Percentiles rank a stretch among this genome's conserved stretches.
phyloP scores from a whole-genome alignment of 2,888 invertebrate genomes.

The Leuctra nigra region DNA sequence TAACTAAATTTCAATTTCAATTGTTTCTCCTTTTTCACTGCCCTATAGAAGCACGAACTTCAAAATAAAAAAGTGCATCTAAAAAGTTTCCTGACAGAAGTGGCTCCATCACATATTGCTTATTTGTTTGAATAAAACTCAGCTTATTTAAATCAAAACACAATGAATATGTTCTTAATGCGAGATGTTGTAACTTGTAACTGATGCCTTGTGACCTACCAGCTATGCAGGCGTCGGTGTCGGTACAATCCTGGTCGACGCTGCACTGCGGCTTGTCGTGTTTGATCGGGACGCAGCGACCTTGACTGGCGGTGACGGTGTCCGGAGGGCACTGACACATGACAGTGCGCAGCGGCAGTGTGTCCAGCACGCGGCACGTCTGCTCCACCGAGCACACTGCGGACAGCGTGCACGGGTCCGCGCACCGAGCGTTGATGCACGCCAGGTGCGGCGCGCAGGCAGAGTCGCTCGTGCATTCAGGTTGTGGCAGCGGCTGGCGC shows the following conservation, averaged over 20 bases:
- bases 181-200: no score
- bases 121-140: no score
- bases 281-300: constrained; percentile 57
- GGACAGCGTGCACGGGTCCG: constrained; percentile 62
- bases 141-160: no score
- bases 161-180: no score
- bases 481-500: constrained; percentile 36
- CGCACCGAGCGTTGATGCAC: constrained; percentile 69
- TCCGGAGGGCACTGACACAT: constrained; percentile 83
- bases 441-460: constrained; percentile 70
- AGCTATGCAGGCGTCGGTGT: constrained; percentile 68
- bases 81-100: no score
- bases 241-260: constrained; percentile 66
- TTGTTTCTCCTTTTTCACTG: no score
- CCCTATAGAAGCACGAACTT: no score
- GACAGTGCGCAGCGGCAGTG: constrained; percentile 72
- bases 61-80: no score
- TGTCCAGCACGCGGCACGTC: constrained; percentile 70
- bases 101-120: no score
- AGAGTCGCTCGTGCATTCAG: constrained; percentile 66
- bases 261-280: constrained; percentile 54
- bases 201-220: no score
- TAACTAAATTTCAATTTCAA: no score
- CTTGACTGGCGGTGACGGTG: constrained; percentile 64
- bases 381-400: constrained; percentile 71